Base-by-base conservation (phyloP, 2,888 invertebrate species). In the Lasioglossum vierecki region DNA sequence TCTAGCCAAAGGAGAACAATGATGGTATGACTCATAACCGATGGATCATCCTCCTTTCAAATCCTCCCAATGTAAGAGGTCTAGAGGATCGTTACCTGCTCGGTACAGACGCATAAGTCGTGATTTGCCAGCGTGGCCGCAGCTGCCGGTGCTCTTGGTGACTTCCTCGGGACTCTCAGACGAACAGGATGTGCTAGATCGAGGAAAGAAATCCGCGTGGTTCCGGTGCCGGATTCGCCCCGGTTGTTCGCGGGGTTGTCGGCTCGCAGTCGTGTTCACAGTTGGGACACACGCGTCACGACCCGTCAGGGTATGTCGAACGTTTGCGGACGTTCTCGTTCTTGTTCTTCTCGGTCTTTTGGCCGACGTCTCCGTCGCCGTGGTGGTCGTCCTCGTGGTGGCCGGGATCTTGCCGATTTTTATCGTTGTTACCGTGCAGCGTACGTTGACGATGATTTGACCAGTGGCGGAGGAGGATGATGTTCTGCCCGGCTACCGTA, bases 71-170 rank as follows among this genome's bases (percentile, higher is more conserved):
- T 4, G 57, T 9, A 11, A n/a, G n/a, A n/a, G 57, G n/a, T 57
- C n/a, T 57, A 4, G 80, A 70, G 49, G 82, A 87, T 81, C 77
- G 77, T 93, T 95, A 95, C 95, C 95, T 95, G 94, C 95, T 95
- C 94, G 94, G 92, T 93, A 94, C 92, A 94, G 95, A 95, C 94
- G 95, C 95, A 95, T 95, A 95, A 94, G 95, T 95, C 94, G 95
- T 92, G 94, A 91, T 95, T 94, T 94, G 89, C 87, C 90, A 88
- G 85, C 84, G 87, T 90, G 88, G 86, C 86, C 83, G 85, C 76
- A 74, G 85, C 76, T 87, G 82, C 57, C 80, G 83, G 53, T 83
- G 79, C 74, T 76, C 57, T 82, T 66, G 57, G 76, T 72, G 71
- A 84, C 84, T 68, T 68, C 60, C 39, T 80, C 78, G 83, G 39